Base-by-base conservation (phyloP, 2,888 invertebrate species). In the Morpho helenor region DNA sequence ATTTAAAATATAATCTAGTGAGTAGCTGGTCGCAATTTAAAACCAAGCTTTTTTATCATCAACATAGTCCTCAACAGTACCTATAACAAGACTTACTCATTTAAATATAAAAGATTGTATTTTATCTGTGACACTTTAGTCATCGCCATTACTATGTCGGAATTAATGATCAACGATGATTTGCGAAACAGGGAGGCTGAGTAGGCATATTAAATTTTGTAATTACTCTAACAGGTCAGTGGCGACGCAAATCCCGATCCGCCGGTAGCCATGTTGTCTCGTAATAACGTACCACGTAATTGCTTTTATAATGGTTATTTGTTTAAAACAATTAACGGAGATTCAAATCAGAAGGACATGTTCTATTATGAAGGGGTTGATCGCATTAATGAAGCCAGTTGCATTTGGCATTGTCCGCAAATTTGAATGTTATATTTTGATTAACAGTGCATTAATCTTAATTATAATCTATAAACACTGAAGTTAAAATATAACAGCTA, bases 101-200 rank as follows among this genome's bases (percentile, higher is more conserved):
- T n/a, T n/a, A n/a, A n/a, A n/a, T n/a, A n/a, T n/a, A n/a, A n/a
- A n/a, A n/a, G n/a, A n/a, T 16, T 16, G 31, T 2, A 44, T 10
- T 47, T 41, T 47, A 7, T 51, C 8, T 43, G 16, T 44, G 49
- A 49, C 52, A 43, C 41, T 51, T 52, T 42, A 61, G 45, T 49
- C 0, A 45, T 7, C 61, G 60, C 49, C 68, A 67, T 74, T 84
- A 80, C 81, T 61, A 65, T 71, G 74, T 78, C 74, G 67, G 68
- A 77, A 80, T 82, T 82, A 87, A 87, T 84, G 83, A 86, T 70
- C 70, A 68, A 77, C 75, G 78, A 88, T 88, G 88, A 88, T 87
- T 85, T 86, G 88, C 87, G 77, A 81, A 87, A 87, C 79, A 76
- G 73, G 76, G 75, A 76, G 81, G 71, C 75, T 75, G 77, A 71